These are phyloP conservation scores for Lynx canadensis DNA, from an alignment of 2,113 vertebrate genomes.

Conservation along the genomic window DNA sequence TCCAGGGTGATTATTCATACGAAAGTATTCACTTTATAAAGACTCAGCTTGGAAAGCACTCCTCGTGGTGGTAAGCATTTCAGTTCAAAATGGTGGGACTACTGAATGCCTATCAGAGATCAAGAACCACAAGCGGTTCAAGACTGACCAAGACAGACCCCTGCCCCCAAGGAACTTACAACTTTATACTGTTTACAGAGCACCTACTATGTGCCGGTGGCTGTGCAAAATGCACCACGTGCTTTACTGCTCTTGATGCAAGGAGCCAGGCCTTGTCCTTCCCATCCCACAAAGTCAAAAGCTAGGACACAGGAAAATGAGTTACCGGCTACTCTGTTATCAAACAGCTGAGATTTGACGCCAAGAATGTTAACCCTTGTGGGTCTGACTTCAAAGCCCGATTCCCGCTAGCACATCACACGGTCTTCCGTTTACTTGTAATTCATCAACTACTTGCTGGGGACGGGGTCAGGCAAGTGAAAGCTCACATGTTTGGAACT, in stretches of 20 bases:
- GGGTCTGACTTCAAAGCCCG: background rate
- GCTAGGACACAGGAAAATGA: background rate
- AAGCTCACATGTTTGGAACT: conserved; percentile 21
- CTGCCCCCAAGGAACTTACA: background rate
- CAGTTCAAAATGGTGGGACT: background rate
- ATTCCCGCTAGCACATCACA: background rate
- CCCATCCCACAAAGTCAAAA: background rate
- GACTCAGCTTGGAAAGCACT: background rate
- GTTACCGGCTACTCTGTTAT: background rate
- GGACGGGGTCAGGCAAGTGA: conserved; percentile 1
- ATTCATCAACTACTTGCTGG: conserved; percentile 48
- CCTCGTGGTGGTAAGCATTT: background rate
- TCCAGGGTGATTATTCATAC: background rate
- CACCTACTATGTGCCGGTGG: too few species aligned
- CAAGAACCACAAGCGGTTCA: background rate
- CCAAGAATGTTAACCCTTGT: background rate
- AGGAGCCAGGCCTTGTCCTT: background rate
- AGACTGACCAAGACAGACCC: background rate
- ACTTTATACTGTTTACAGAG: background rate
- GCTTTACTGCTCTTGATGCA: background rate
- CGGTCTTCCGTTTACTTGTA: conserved; percentile 6
- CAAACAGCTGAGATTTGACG: background rate
- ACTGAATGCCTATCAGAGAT: background rate
- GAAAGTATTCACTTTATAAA: conserved; percentile 28
- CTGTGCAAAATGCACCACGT: background rate